Conservation (phyloP, 1,140 invertebrate genomes). For the Schlechtendalia chinensis region DNA sequence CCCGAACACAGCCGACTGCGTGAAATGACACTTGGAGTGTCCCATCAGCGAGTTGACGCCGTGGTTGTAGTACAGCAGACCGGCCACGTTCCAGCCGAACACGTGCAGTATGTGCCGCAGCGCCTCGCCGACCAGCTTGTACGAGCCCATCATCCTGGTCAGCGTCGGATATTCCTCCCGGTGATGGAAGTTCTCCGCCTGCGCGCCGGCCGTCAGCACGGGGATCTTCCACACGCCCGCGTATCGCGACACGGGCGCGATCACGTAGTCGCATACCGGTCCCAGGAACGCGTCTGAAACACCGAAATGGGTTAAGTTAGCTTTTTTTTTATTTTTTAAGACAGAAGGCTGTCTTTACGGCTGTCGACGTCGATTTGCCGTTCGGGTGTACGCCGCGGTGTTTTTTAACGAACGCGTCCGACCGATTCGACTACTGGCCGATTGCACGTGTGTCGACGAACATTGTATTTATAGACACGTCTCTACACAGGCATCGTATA, state of each 20-base stretch:
- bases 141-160: constrained; percentile 82
- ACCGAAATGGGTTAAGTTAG: too few relatives aligned
- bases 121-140: constrained; percentile 71
- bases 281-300: constrained; percentile 83
- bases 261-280: constrained; percentile 85
- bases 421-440: too few relatives aligned
- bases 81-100: constrained; percentile 71
- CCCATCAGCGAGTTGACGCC: constrained; percentile 60
- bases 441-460: too few relatives aligned
- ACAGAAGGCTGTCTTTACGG: too few relatives aligned
- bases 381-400: too few relatives aligned
- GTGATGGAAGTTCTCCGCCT: constrained; percentile 74
- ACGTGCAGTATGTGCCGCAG: constrained; percentile 66
- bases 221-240: constrained; percentile 85
- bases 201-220: constrained; percentile 79
- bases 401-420: too few relatives aligned
- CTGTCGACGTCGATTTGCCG: too few relatives aligned
- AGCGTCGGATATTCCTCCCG: constrained; percentile 73
- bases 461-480: too few relatives aligned
- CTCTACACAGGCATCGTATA: too few relatives aligned
- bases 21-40: constrained; percentile 73
- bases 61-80: constrained; percentile 72
- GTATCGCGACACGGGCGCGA: constrained; percentile 86
- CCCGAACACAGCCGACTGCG: constrained; percentile 67
- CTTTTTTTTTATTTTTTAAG: too few relatives aligned